These are phyloP conservation scores for Rhinopomastus cyanomelas DNA, from an alignment of 2,113 vertebrate genomes.

Conservation along the genomic window DNA sequence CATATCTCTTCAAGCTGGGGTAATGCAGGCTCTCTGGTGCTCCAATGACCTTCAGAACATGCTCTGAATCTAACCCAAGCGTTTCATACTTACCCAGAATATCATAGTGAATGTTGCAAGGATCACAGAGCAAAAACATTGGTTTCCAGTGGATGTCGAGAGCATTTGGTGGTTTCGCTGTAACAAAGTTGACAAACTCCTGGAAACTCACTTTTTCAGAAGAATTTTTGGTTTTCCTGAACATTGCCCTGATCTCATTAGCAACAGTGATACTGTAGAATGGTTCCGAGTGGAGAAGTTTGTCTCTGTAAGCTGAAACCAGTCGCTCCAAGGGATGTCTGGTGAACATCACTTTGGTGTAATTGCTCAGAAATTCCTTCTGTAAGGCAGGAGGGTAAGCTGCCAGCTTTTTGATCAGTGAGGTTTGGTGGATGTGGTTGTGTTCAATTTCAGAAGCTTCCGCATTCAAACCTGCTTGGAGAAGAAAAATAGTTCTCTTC, in stretches of 20 bases:
- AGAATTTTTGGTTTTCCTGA: constrained; percentile 29
- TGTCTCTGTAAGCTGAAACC: constrained; percentile 74
- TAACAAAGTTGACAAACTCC: constrained; percentile 58
- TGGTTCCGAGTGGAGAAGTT: constrained; percentile 57
- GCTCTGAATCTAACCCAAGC: constrained; percentile 44
- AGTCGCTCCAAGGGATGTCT: constrained; percentile 69
- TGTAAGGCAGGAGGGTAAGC: constrained; percentile 17
- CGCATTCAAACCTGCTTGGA: constrained; percentile 22
- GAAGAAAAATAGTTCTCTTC: constrained; percentile 68
- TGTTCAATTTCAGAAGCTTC: constrained; percentile 45
- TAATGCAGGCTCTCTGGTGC: constrained; percentile 38
- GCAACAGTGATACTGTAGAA: constrained; percentile 33
- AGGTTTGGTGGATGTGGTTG: constrained; percentile 17
- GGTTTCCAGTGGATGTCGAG: constrained; percentile 70
- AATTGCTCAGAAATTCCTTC: constrained; percentile 41
- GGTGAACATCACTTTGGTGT: constrained; percentile 71
- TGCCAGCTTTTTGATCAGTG: constrained; percentile 22
- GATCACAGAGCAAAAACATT: constrained; percentile 66
- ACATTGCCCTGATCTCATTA: constrained; percentile 50
- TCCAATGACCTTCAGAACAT: constrained; percentile 45
- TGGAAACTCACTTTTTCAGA: constrained; percentile 55
- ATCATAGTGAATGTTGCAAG: constrained; percentile 65
- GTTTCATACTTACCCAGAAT: constrained; percentile 65
- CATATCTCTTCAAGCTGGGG: constrained; percentile 35
- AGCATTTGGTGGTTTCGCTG: neutral